Evolutionary conservation across 2,888 invertebrate species (phyloP), one percentile per base, ranked within the genome.

Genomic region (Silvanus unidentatus): DNA sequence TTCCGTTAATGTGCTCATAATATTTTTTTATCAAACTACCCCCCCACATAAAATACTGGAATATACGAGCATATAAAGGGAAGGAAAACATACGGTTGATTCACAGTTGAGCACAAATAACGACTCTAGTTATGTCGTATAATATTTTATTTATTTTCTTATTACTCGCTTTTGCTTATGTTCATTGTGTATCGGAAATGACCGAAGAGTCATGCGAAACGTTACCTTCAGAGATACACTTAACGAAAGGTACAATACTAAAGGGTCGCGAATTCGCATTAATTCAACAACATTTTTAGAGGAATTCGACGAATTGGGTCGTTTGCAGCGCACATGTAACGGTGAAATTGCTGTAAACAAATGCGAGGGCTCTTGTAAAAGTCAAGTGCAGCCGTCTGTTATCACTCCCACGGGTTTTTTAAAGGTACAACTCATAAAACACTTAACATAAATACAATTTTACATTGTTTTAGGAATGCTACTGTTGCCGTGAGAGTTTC

Each of bases 341-440:
- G 92, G 90, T 1, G 92, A 91, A 71, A 81, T 95, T 35, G 84
- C 81, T 10, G 91, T 95, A 0, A 93, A 89, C 65, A 95, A 94
- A 75, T 95, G 95, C 65, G 95, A 95, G 70, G 95, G 95, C 15
- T 82, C 87, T 53, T 95, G 95, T 68, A 86, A 80, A 55, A 95
- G 94, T 53, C 91, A 91, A 74, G 91, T 94, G 39, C 89, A 92
- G 63, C 93, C 94, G 1, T 92, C 91, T 40, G 90, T 93, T 28
- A 83, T 87, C 46, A 86, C 91, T 11, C 81, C 88, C 2, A 90
- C 90, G 34, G 93, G 93, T 58, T 93, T 94, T 74, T 75, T 88
- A 50, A 94, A 93, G 80, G 88, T 88, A 53, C 38, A 13, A 36
- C 12, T 39, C 39, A 27, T 22, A 3, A 22, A 16, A 4, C 11